Evolutionary conservation across 2,888 invertebrate species (phyloP).

Genomic region (Tiliacea aurago): DNA sequence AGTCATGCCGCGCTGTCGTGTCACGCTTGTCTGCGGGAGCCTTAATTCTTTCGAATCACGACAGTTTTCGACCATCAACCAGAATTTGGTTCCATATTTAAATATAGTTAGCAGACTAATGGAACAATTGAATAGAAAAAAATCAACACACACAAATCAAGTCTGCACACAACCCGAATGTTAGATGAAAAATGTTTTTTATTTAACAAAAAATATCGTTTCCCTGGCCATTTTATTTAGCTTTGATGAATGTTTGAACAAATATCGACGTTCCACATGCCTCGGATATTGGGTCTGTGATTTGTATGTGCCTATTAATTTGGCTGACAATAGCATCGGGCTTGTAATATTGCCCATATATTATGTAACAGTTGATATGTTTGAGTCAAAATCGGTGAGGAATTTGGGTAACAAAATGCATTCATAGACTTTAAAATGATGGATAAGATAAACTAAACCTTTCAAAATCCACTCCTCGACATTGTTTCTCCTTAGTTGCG

Average conservation of each 20-base stretch:
- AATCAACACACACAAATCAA: constrained; percentile 2
- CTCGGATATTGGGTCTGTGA: constrained; percentile 39
- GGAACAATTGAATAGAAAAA: constrained; percentile 21
- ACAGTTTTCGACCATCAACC: not conserved
- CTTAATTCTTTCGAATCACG: not conserved
- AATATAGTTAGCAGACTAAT: constrained; percentile 5
- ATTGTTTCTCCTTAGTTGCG: not conserved
- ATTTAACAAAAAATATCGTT: constrained; percentile 35
- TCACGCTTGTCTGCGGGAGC: too few species aligned
- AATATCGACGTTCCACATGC: constrained; percentile 27
- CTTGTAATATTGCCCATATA: constrained; percentile 34
- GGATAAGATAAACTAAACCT: not conserved
- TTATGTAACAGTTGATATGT: constrained; percentile 35
- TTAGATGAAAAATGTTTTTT: constrained; percentile 28
- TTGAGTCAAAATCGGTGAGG: constrained; percentile 9
- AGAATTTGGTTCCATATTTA: not conserved
- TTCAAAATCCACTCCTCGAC: not conserved
- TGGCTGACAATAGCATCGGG: constrained; percentile 44
- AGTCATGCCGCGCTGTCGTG: too few species aligned
- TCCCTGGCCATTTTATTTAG: constrained; percentile 32
- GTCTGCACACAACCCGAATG: not conserved
- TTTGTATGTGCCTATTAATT: constrained; percentile 56
- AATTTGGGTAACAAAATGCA: not conserved
- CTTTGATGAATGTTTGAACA: constrained; percentile 52
- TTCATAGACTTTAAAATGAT: not conserved